Conservation (phyloP, 2,113 vertebrate species). For the Vulpes lagopus region DNA sequence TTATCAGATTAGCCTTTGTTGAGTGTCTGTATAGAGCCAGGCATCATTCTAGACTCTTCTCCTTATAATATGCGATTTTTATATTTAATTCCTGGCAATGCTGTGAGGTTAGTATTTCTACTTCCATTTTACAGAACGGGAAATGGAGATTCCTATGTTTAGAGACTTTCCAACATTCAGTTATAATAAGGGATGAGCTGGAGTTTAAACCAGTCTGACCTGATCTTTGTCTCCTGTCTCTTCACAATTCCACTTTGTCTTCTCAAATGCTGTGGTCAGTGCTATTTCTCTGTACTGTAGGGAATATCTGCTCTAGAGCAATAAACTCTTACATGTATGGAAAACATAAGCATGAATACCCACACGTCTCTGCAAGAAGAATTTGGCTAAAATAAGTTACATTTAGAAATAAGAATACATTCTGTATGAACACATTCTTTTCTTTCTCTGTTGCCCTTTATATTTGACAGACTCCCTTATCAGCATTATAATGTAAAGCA, state of each 20-base stretch:
- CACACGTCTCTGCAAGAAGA: neutral
- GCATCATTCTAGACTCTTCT: neutral
- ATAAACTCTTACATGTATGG: neutral
- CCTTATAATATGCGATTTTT: neutral
- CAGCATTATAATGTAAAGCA: no score
- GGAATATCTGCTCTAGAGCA: neutral
- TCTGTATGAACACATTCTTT: neutral
- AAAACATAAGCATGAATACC: neutral
- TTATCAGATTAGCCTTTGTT: neutral
- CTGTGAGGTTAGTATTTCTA: neutral
- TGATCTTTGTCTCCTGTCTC: neutral
- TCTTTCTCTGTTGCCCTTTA: neutral
- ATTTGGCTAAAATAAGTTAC: neutral
- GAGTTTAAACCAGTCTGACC: neutral
- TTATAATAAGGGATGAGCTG: neutral
- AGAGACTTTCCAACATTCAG: neutral
- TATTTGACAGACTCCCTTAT: neutral
- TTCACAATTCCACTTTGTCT: neutral
- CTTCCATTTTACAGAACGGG: neutral
- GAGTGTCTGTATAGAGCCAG: neutral
- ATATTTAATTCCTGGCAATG: neutral
- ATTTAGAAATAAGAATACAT: neutral
- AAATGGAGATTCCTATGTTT: neutral
- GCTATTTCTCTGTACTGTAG: fast-evolving
- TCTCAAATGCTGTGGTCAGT: neutral